These are phyloP conservation scores for Pyrochroa serraticornis DNA, from an alignment of 2,888 invertebrate genomes.

Conservation along the genomic window DNA sequence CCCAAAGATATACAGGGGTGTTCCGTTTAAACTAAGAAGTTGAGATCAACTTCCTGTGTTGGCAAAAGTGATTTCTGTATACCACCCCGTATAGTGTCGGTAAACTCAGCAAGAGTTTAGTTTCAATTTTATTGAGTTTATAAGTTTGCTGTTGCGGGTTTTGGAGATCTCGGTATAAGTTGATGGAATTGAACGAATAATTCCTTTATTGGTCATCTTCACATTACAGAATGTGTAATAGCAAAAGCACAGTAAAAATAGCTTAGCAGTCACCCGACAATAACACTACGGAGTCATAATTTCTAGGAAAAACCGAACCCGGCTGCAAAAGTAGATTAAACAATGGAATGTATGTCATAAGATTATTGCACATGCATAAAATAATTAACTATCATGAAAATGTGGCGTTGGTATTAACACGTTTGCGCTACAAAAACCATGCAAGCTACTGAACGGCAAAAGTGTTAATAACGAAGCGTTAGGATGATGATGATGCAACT, in stretches of 20 bases:
- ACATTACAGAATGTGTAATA: conserved; percentile 21
- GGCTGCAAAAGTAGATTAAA: conserved; percentile 9
- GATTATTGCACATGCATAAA: conserved; percentile 5
- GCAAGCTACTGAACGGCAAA: conserved; percentile 21
- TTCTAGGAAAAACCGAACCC: conserved; percentile 8
- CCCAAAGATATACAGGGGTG: too few species aligned
- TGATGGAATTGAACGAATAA: too few species aligned
- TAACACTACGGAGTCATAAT: conserved; percentile 6
- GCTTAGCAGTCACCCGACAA: conserved; percentile 20
- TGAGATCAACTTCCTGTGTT: too few species aligned
- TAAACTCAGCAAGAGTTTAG: too few species aligned
- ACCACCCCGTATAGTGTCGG: too few species aligned
- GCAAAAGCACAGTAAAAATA: conserved; percentile 25
- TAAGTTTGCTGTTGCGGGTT: too few species aligned
- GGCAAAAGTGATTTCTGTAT: too few species aligned
- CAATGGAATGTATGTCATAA: background rate
- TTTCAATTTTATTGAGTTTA: too few species aligned
- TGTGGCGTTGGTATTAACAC: conserved; percentile 21
- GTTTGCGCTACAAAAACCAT: conserved; percentile 18
- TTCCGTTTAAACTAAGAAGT: too few species aligned
- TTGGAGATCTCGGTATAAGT: too few species aligned
- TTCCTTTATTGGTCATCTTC: conserved; percentile 16
- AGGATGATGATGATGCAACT: conserved; percentile 6
- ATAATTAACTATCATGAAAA: background rate
- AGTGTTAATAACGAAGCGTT: conserved; percentile 19